These are phyloP conservation scores for Oxyruncus cristatus DNA, from an alignment of 2,113 vertebrate species.

Conservation along the genomic window DNA sequence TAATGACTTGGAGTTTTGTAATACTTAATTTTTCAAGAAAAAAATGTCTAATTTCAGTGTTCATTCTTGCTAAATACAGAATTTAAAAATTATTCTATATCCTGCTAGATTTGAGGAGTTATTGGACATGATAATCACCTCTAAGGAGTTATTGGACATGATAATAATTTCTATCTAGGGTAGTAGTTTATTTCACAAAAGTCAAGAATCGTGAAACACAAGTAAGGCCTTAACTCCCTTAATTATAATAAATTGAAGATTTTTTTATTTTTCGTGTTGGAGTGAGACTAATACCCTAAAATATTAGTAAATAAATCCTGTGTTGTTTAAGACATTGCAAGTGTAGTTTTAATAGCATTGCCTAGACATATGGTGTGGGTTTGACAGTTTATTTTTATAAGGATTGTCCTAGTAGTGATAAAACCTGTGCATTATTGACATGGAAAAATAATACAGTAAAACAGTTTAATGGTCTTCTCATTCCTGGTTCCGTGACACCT, in stretches of 20 bases:
- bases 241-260: not conserved
- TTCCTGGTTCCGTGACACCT: not conserved
- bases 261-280: not conserved
- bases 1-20: not conserved
- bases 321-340: not conserved
- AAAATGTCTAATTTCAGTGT: rapidly evolving
- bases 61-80: not conserved
- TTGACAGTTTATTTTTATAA: not conserved
- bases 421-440: not conserved
- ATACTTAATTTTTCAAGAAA: not conserved
- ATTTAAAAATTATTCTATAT: not conserved
- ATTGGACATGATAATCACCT: not conserved
- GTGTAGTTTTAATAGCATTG: not conserved
- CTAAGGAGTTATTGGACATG: not conserved
- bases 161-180: not conserved
- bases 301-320: not conserved
- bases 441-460: not conserved
- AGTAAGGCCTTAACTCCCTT: not conserved
- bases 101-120: not conserved
- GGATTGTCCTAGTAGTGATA: not conserved
- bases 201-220: not conserved
- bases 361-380: not conserved
- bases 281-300: not conserved
- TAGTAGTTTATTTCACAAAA: not conserved
- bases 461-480: not conserved